Percentiles rank a stretch among this genome's conserved stretches.
phyloP scores from a whole-genome alignment of 2,888 invertebrate genomes.

The Yponomeuta plumbellus region DNA sequence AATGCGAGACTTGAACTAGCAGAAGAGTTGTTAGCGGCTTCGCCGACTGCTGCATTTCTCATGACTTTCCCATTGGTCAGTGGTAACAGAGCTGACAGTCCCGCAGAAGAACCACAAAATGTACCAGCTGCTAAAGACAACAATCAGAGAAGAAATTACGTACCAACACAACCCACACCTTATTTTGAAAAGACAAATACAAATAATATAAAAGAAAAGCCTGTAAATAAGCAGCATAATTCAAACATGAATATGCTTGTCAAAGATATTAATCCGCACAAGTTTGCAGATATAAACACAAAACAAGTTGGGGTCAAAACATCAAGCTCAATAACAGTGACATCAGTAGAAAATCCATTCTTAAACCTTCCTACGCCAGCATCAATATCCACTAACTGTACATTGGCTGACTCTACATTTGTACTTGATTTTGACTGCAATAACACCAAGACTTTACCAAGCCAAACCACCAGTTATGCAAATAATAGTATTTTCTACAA shows the following conservation, averaged over 20 bases:
- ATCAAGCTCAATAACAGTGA: slow-evolving; percentile 29
- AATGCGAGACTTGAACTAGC: slow-evolving; percentile 77
- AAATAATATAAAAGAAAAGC: slow-evolving; percentile 37
- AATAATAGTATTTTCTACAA: slow-evolving; percentile 60
- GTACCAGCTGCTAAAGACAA: background rate
- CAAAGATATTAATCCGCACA: slow-evolving; percentile 32
- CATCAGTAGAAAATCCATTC: slow-evolving; percentile 59
- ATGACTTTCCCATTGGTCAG: slow-evolving; percentile 85
- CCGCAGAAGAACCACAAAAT: slow-evolving; percentile 48
- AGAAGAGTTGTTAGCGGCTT: slow-evolving; percentile 68
- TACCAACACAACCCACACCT: slow-evolving; percentile 32
- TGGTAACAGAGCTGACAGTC: slow-evolving; percentile 70
- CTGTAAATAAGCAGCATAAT: slow-evolving; percentile 27
- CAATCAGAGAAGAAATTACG: slow-evolving; percentile 32
- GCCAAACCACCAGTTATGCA: slow-evolving; percentile 43
- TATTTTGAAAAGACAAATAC: slow-evolving; percentile 45
- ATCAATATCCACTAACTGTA: slow-evolving; percentile 48
- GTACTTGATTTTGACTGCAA: slow-evolving; percentile 64
- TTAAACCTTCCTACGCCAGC: slow-evolving; percentile 59
- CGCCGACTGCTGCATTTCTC: slow-evolving; percentile 86
- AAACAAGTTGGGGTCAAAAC: slow-evolving; percentile 42
- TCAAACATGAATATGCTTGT: slow-evolving; percentile 24
- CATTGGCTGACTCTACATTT: slow-evolving; percentile 50
- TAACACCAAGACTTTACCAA: slow-evolving; percentile 48
- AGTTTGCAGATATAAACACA: slow-evolving; percentile 14